Percentiles rank a stretch among this genome's conserved stretches.
These are phyloP conservation scores for Bradypodion ventrale DNA, from an alignment of 2,797 vertebrate genomes.

Conservation along the genomic window DNA sequence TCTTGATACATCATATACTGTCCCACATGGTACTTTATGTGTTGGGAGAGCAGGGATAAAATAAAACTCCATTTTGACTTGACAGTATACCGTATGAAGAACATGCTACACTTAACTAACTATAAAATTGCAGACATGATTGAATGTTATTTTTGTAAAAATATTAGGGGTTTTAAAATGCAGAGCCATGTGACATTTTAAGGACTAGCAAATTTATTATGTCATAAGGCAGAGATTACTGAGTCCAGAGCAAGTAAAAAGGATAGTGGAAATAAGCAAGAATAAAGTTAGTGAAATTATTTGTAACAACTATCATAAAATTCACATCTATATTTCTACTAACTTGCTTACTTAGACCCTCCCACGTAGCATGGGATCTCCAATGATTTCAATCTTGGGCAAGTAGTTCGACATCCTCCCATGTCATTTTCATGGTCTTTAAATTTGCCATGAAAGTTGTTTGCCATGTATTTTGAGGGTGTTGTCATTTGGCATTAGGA, in stretches of 20 bases:
- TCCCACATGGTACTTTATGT: slow-evolving; percentile 34
- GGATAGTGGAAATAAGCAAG: slow-evolving; percentile 5
- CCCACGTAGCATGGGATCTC: too few species aligned
- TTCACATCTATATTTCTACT: slow-evolving; percentile 29
- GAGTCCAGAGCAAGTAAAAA: background rate
- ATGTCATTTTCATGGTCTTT: too few species aligned
- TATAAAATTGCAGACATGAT: too few species aligned
- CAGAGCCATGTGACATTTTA: background rate
- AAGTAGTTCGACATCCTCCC: too few species aligned
- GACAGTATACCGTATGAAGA: background rate
- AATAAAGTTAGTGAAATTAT: background rate
- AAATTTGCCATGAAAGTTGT: too few species aligned
- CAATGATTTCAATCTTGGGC: too few species aligned
- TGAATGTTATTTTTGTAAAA: too few species aligned
- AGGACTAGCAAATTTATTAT: background rate
- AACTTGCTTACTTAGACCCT: background rate
- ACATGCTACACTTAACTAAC: too few species aligned
- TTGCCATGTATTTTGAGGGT: too few species aligned
- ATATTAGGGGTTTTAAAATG: slow-evolving; percentile 19
- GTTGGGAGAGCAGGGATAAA: slow-evolving; percentile 47
- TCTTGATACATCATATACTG: slow-evolving; percentile 15
- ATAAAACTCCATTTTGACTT: background rate
- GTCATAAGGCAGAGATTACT: background rate
- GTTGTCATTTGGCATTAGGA: too few species aligned
- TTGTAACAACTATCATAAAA: slow-evolving; percentile 32